Conservation (phyloP, 1,140 invertebrate genomes). For the Hypothenemus hampei region DNA sequence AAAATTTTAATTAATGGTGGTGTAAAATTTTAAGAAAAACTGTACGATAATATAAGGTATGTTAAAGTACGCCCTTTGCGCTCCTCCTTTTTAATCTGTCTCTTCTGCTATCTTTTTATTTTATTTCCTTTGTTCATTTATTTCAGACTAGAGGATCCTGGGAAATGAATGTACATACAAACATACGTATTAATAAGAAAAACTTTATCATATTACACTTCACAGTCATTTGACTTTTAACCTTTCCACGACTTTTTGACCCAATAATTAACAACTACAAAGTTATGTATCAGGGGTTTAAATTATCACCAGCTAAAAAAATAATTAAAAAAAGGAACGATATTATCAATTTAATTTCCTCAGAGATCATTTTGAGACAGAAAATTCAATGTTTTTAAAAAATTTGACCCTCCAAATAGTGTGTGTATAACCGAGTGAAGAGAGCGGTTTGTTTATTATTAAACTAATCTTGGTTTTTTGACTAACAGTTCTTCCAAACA, state of each 20-base stretch:
- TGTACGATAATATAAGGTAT: slow-evolving; percentile 15
- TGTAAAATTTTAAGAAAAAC: background rate
- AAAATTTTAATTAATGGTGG: slow-evolving; percentile 13
- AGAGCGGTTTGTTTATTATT: background rate
- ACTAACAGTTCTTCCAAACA: slow-evolving; percentile 1
- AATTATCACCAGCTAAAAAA: slow-evolving; percentile 26
- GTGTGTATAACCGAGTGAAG: slow-evolving; percentile 17
- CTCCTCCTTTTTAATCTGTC: slow-evolving; percentile 22
- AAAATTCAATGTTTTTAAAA: slow-evolving; percentile 2
- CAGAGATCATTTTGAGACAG: slow-evolving; percentile 19
- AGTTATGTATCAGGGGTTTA: no score
- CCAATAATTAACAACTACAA: no score
- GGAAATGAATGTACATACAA: slow-evolving; percentile 19
- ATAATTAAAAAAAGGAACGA: slow-evolving; percentile 8
- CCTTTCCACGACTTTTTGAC: no score
- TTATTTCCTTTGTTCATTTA: slow-evolving; percentile 10
- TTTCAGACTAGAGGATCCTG: slow-evolving; percentile 24
- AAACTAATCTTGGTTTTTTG: slow-evolving; percentile 23
- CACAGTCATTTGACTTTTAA: no score
- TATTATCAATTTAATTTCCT: slow-evolving; percentile 7
- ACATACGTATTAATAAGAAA: no score
- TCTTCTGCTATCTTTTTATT: slow-evolving; percentile 22
- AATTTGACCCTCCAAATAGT: slow-evolving; percentile 12
- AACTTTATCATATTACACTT: no score
- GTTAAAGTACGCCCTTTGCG: slow-evolving; percentile 20